Percentiles rank a stretch among this genome's conserved stretches.
phyloP scores from a whole-genome alignment of 2,888 invertebrate genomes.

The Cylloceria caligata region DNA sequence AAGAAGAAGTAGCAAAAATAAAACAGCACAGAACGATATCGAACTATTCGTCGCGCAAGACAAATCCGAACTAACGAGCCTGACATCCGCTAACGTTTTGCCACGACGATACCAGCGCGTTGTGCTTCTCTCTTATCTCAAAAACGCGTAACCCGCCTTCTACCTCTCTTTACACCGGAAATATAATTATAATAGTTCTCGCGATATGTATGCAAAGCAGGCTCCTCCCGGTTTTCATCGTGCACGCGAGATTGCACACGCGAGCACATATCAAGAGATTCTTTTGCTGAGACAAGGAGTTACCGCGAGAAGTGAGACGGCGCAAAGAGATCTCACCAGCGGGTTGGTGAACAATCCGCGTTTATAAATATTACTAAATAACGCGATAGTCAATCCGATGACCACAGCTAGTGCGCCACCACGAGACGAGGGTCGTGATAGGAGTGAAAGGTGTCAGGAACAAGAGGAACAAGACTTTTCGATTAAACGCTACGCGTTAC shows the following conservation, averaged over 20 bases:
- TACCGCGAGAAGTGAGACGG: constrained; percentile 51
- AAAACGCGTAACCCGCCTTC: constrained; percentile 53
- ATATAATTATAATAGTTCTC: constrained; percentile 36
- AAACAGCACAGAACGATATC: constrained; percentile 2
- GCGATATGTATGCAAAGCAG: background rate
- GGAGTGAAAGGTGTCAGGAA: constrained; percentile 30
- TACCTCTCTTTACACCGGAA: constrained; percentile 9
- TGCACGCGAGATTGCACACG: constrained; percentile 25
- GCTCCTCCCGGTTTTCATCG: constrained; percentile 27
- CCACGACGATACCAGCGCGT: constrained; percentile 42
- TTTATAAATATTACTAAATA: constrained; percentile 79
- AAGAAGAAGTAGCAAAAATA: background rate
- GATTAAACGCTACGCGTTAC: constrained; percentile 19
- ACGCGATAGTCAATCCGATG: constrained; percentile 48
- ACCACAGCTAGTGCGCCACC: too few relatives aligned
- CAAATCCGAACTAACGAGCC: constrained; percentile 55
- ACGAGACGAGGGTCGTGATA: constrained; percentile 14
- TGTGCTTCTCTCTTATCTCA: constrained; percentile 57
- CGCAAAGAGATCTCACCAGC: constrained; percentile 41
- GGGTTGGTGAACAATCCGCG: constrained; percentile 69
- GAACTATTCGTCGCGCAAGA: constrained; percentile 52
- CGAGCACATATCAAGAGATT: background rate
- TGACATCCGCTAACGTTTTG: constrained; percentile 16
- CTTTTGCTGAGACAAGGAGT: constrained; percentile 14
- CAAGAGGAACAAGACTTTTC: background rate